These are phyloP conservation scores for Chroicocephalus ridibundus DNA, from an alignment of 2,113 vertebrate genomes.

Conservation along the genomic window DNA sequence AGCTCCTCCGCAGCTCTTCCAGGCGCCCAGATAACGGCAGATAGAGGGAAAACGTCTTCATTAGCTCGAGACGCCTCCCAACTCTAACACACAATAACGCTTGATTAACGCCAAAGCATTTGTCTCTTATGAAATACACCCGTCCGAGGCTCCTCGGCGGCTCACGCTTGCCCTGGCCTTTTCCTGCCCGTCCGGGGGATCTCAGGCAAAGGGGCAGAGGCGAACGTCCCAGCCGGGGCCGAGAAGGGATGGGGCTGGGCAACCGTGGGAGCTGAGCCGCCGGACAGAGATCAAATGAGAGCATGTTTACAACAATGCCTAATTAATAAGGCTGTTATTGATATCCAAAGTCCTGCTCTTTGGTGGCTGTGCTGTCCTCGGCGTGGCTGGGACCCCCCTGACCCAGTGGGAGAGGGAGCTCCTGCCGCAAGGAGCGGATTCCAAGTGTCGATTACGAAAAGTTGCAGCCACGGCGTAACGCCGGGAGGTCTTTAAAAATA, in stretches of 20 bases:
- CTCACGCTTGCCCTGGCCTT: background rate
- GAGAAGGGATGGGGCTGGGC: background rate
- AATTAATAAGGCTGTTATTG: background rate
- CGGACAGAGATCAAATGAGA: background rate
- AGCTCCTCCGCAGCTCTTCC: background rate
- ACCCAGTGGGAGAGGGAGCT: background rate
- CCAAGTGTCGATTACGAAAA: background rate
- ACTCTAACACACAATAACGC: background rate
- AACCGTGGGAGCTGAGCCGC: background rate
- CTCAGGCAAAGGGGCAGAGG: fast-evolving
- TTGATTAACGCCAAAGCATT: background rate
- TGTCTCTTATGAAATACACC: constrained; percentile 6
- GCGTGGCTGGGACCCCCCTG: background rate
- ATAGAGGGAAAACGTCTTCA: constrained; percentile 27
- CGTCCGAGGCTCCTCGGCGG: background rate
- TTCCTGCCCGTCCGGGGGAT: background rate
- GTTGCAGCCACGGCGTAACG: background rate
- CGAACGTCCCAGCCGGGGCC: fast-evolving
- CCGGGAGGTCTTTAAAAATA: constrained; percentile 13
- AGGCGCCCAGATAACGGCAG: background rate
- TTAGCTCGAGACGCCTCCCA: constrained; percentile 11
- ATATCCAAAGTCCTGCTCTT: background rate
- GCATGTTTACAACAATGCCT: fast-evolving
- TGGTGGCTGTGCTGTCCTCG: background rate
- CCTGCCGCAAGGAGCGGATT: background rate